Base-by-base conservation (phyloP, 2,888 invertebrate species). In the Spodoptera littoralis region DNA sequence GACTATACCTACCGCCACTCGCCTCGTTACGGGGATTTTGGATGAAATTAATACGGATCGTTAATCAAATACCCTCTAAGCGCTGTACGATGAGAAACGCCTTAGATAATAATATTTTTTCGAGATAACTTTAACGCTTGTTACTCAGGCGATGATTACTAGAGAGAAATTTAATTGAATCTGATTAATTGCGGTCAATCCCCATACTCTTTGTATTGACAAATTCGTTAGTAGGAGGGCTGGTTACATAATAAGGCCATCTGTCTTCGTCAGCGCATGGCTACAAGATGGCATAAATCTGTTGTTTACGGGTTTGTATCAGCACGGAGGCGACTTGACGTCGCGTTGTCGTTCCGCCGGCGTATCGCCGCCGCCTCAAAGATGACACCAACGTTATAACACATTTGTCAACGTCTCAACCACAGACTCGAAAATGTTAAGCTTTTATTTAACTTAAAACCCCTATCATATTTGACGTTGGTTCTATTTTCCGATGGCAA, bases 31-130 rank as follows among this genome's bases (percentile, higher is more conserved):
- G 81, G 80, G 83, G 85, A 88, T 88, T 90, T 89, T 81, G 86
- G 86, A 82, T 79, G 83, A 89, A 90, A 92, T 91, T 91, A 91
- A 92, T 92, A 88, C 70, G 83, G 88, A 88, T 90, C 89, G 88
- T 91, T 91, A 89, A 90, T 91, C 91, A 91, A 91, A 90, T 84
- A 87, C 84, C 84, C 85, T 79, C 83, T 84, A 83, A 87, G 83
- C 84, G 85, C 77, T 75, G 81, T 83, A 83, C 83, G 85, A 87
- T 83, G 84, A 81, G 77, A 77, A 81, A 80, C 76, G 81, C 67
- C 74, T 70, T 72, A 81, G 83, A 81, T 85, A 82, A 88, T 85
- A 82, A 83, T 84, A 81, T 85, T 87, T 87, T 87, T 88, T 86
- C 65, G 59, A 68, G 79, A 84, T 81, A 81, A 81, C 82, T 68